Evolutionary conservation across 2,113 vertebrate genomes (phyloP).

Genomic region (Peucedramus taeniatus): DNA sequence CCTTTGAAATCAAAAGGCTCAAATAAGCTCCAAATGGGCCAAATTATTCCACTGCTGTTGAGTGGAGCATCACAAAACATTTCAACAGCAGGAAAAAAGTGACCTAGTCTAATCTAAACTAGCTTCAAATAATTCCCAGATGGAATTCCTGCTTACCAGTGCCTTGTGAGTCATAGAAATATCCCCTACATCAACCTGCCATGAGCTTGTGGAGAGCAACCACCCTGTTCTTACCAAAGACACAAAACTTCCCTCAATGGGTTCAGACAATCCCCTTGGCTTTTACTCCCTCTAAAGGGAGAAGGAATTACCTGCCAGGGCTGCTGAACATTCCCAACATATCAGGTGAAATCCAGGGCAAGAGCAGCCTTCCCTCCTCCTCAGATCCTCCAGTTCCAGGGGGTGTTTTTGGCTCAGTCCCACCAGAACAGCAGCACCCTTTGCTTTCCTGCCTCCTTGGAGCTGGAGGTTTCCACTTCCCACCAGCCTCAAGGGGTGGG

Average conservation of each 20-base stretch:
- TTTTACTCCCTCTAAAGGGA: background rate
- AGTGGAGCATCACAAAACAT: background rate
- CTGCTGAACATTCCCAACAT: background rate
- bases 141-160: background rate
- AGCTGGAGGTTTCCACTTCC: background rate
- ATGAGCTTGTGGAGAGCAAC: background rate
- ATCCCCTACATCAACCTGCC: background rate
- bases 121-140: background rate
- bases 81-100: background rate
- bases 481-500: background rate
- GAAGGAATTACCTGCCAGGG: background rate
- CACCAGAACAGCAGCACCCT: background rate
- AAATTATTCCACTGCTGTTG: background rate
- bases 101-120: background rate
- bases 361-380: background rate
- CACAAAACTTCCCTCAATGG: background rate
- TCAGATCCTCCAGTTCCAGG: background rate
- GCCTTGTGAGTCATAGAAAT: background rate
- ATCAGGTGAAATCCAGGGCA: background rate
- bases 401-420: fast-evolving
- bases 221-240: background rate
- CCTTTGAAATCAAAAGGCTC: background rate
- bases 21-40: background rate
- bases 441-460: background rate
- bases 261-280: background rate